Evolutionary conservation across 2,888 invertebrate genomes (phyloP).

Genomic region (Aleiodes alternator): DNA sequence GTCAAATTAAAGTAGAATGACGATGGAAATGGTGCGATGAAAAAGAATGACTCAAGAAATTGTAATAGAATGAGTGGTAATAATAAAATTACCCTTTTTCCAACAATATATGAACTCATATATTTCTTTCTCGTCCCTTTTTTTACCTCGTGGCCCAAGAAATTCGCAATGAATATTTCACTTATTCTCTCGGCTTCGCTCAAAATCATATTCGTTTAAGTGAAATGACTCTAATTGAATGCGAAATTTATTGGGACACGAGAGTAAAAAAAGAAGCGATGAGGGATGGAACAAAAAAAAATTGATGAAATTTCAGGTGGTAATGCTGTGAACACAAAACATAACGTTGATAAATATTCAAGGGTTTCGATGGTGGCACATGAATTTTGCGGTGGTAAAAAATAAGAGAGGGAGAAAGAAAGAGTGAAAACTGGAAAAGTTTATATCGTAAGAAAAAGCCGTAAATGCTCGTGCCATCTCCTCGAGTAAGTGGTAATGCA

Average conservation of each 20-base stretch:
- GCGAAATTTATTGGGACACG: slow-evolving; percentile 1
- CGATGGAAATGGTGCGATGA: neutral
- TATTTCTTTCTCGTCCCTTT: neutral
- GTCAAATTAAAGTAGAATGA: slow-evolving; percentile 60
- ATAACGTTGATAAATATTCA: slow-evolving; percentile 24
- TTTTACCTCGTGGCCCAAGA: neutral
- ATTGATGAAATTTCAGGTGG: neutral
- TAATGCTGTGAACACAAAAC: neutral
- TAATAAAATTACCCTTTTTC: slow-evolving; percentile 64
- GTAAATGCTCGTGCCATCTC: slow-evolving; percentile 44
- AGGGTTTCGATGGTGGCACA: slow-evolving; percentile 19
- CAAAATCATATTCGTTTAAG: neutral
- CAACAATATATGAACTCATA: slow-evolving; percentile 53
- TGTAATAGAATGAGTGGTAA: slow-evolving; percentile 53
- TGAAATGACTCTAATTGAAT: slow-evolving; percentile 7
- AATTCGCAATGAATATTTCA: neutral
- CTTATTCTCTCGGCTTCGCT: neutral
- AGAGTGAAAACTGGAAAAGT: slow-evolving; percentile 33
- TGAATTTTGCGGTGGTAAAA: slow-evolving; percentile 31
- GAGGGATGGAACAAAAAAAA: neutral
- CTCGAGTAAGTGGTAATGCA: slow-evolving; percentile 56
- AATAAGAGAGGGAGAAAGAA: slow-evolving; percentile 25
- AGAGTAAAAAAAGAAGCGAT: neutral
- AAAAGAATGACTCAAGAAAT: slow-evolving; percentile 1
- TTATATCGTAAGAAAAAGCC: slow-evolving; percentile 35